Evolutionary conservation across 2,113 vertebrate species (phyloP).

Genomic region (Sander vitreus): DNA sequence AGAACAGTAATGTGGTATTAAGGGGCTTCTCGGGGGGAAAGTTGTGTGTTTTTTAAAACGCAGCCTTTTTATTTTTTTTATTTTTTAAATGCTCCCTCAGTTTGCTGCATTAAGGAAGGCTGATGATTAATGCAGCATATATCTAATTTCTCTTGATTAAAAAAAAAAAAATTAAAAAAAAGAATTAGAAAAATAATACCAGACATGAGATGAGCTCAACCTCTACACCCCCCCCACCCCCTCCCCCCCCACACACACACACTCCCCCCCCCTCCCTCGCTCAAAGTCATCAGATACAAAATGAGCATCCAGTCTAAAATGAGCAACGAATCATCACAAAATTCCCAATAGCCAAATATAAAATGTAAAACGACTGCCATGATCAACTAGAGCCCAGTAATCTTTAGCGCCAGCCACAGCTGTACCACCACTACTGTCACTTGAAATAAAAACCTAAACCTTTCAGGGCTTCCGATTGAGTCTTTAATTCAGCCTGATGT

Average conservation of each 20-base stretch:
- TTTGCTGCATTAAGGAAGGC: constrained; percentile 71
- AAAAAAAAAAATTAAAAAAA: constrained; percentile 47
- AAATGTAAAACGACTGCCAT: constrained; percentile 71
- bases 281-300: constrained; percentile 80
- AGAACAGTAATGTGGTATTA: constrained; percentile 83
- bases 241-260: background rate
- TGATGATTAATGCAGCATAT: constrained; percentile 76
- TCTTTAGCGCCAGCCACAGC: constrained; percentile 62
- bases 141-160: constrained; percentile 79
- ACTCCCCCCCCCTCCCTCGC: constrained; percentile 9
- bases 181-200: constrained; percentile 67
- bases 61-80: constrained; percentile 31
- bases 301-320: constrained; percentile 68
- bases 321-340: constrained; percentile 70
- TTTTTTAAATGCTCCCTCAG: constrained; percentile 68
- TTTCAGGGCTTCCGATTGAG: constrained; percentile 75
- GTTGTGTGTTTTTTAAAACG: constrained; percentile 76
- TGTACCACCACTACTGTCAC: constrained; percentile 69
- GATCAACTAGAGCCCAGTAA: constrained; percentile 63
- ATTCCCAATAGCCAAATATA: constrained; percentile 71
- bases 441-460: constrained; percentile 74
- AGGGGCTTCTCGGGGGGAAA: constrained; percentile 72
- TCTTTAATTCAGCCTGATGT: constrained; percentile 80
- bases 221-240: background rate
- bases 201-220: constrained; percentile 54